Conservation (phyloP, 64 coral and sea anemone genomes). For the Montipora sp. region DNA sequence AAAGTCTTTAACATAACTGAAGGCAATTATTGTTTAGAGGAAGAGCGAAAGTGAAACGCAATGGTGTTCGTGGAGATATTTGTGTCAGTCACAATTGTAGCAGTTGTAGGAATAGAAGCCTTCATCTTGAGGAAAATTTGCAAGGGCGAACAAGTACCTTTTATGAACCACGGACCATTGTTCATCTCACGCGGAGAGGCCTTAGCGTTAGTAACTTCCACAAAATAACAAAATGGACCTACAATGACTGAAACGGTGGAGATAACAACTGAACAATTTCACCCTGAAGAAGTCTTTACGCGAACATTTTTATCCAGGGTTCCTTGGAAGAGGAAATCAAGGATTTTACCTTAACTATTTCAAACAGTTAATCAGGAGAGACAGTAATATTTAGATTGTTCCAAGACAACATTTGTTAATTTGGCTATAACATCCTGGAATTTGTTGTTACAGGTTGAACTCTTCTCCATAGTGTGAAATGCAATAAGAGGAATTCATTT, state of each 20-base stretch:
- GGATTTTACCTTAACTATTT: not conserved
- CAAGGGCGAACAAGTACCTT: conserved; percentile 46
- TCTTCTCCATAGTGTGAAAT: no score
- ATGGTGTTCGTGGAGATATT: conserved; percentile 63
- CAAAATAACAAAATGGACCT: not conserved
- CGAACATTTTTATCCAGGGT: not conserved
- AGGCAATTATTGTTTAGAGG: not conserved
- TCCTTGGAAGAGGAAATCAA: not conserved
- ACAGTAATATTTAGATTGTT: not conserved
- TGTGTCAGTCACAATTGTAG: conserved; percentile 16
- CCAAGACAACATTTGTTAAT: not conserved
- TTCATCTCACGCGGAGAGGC: conserved; percentile 38
- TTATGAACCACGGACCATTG: conserved; percentile 7
- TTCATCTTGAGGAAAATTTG: conserved; percentile 58
- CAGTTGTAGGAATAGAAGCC: conserved; percentile 23
- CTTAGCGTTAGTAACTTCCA: conserved; percentile 1
- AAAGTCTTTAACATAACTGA: not conserved
- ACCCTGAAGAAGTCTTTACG: not conserved
- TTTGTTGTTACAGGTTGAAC: not conserved
- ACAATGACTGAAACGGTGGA: not conserved
- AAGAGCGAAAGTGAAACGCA: no score
- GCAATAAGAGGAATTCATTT: no score
- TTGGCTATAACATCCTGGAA: not conserved
- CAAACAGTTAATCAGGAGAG: not conserved
- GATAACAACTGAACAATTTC: not conserved